Conservation (phyloP, 2,888 invertebrate species). For the Aspidiotus rigidus region DNA sequence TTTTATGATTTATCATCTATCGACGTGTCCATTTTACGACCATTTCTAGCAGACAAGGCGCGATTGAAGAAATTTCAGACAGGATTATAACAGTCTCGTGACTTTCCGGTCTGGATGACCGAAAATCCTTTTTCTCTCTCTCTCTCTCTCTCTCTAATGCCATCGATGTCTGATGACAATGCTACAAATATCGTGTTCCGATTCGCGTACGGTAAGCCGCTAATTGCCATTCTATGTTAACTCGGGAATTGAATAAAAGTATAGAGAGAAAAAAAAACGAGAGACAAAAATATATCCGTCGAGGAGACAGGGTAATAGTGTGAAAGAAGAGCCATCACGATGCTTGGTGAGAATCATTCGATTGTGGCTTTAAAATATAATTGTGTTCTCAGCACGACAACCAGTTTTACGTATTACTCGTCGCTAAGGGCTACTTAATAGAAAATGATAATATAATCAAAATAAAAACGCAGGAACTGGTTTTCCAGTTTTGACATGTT, state of each 20-base stretch:
- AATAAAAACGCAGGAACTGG: constrained; percentile 28
- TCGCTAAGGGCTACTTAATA: constrained; percentile 32
- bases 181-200: not conserved
- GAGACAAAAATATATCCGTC: not conserved
- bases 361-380: constrained; percentile 31
- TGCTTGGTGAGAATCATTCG: constrained; percentile 7
- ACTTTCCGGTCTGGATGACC: not conserved
- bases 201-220: constrained; percentile 5
- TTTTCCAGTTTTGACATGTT: constrained; percentile 29
- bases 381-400: constrained; percentile 33
- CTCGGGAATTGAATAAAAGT: constrained; percentile 19
- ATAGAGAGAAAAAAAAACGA: constrained; percentile 5
- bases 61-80: not conserved
- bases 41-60: too few relatives aligned
- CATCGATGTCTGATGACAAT: not conserved
- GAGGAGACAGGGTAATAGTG: not conserved
- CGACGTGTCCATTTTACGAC: too few relatives aligned
- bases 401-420: constrained; percentile 29
- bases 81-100: not conserved
- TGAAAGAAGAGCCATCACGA: constrained; percentile 1
- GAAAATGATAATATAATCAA: constrained; percentile 33
- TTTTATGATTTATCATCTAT: too few relatives aligned
- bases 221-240: constrained; percentile 30
- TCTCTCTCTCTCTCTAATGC: not conserved
- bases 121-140: not conserved